Base-by-base conservation (phyloP, 1,140 invertebrate genomes). In the Bombus pascuorum region DNA sequence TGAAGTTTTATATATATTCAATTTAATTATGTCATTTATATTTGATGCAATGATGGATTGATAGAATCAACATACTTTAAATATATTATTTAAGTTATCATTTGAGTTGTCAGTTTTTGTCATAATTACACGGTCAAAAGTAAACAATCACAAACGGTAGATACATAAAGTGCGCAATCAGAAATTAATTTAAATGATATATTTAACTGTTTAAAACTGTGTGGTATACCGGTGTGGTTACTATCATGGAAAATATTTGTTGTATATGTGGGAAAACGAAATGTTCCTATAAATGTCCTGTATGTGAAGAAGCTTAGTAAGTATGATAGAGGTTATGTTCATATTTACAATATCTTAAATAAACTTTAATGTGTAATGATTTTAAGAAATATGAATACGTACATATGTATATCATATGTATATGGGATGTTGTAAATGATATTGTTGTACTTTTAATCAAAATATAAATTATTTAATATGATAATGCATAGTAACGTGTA, bases 221-320 rank as follows among this genome's bases (percentile, higher is more conserved):
- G 18, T 47, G 44, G 5, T 53, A 22, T 44, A 32, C 4, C 15
- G 15, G 4, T 47, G 15, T 47, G 15, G 5, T 47, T 6, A 34
- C 1, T 22, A 65, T 25, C 3, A 89, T 77, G 75, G 53, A 65
- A 70, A 93, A 91, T 87, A 72, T 66, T 62, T 94, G 93, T 83
- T 90, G 85, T 53, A 39, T 92, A 59, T 94, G 94, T 47, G 66
- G 83, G n/a, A 91, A 86, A 32, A 44, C 86, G 22, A 73, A 79
- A 78, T 74, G 91, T 15, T 37, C 37, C 28, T 94, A 94, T 65
- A 95, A 94, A 77, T 95, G 94, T 86, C 93, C 94, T 15, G 91
- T 76, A 10, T 95, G 94, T 82, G 90, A 59, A 87, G 22, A 87
- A 74, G 70, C 81, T 13, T 95, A 95, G 94, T 95, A 91, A 95